Percentiles rank a stretch among this genome's conserved stretches.
phyloP scores from a whole-genome alignment of 2,113 vertebrate genomes.

The Eurypyga helias region DNA sequence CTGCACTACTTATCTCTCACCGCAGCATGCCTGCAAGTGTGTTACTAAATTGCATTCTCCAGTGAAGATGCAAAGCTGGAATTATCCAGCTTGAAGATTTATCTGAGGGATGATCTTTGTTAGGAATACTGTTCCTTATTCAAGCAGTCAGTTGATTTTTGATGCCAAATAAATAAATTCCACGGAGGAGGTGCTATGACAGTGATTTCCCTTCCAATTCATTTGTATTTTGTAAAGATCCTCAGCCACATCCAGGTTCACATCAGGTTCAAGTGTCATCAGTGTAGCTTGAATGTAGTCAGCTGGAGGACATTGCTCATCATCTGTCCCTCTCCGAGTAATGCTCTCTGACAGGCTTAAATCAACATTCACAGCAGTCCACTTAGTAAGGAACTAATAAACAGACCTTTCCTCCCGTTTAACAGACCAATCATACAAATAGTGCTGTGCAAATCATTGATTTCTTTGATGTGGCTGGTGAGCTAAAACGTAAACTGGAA shows the following conservation, averaged over 20 bases:
- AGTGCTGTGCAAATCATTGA: not conserved
- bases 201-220: not conserved
- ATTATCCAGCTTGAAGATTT: not conserved
- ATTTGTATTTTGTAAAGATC: not conserved
- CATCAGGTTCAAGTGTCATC: not conserved
- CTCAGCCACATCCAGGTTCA: not conserved
- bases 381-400: not conserved
- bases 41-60: not conserved
- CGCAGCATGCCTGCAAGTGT: not conserved
- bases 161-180: not conserved
- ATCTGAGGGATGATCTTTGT: not conserved
- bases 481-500: not conserved
- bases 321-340: not conserved
- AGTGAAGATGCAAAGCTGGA: not conserved
- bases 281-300: not conserved
- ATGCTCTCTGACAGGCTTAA: not conserved
- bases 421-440: not conserved
- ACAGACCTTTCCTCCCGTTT: not conserved
- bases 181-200: not conserved
- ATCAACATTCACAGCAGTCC: not conserved
- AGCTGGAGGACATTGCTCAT: not conserved
- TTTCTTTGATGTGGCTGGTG: not conserved
- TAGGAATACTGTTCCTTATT: not conserved
- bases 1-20: not conserved
- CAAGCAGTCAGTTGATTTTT: not conserved